phyloP scores from a whole-genome alignment of 2,888 invertebrate genomes.

The Dryobotodes eremita region DNA sequence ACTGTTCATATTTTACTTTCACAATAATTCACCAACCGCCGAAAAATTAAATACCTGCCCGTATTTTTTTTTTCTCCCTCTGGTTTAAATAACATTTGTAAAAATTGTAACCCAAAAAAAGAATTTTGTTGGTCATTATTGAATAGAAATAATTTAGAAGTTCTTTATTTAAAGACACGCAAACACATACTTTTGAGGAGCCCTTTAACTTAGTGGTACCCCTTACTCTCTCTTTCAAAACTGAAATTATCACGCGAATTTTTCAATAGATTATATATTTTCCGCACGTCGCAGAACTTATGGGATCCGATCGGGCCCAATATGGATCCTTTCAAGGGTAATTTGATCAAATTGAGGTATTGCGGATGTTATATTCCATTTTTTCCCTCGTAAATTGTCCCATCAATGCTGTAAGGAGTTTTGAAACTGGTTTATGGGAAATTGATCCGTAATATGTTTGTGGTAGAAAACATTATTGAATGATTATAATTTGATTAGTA shows the following conservation, averaged over 20 bases:
- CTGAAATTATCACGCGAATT: not conserved
- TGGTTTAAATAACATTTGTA: too few relatives aligned
- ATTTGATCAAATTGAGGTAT: constrained; percentile 56
- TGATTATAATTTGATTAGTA: constrained; percentile 28
- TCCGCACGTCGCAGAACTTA: constrained; percentile 27
- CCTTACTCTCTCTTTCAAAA: not conserved
- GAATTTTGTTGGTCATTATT: too few relatives aligned
- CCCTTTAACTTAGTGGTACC: too few relatives aligned
- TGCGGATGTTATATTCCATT: constrained; percentile 53
- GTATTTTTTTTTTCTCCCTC: too few relatives aligned
- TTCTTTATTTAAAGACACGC: not conserved
- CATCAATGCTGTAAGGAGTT: constrained; percentile 45
- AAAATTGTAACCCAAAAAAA: too few relatives aligned
- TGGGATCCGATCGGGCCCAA: constrained; percentile 17
- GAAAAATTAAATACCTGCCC: too few relatives aligned
- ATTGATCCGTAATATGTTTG: constrained; percentile 13
- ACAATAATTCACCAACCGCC: too few relatives aligned
- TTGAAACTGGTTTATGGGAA: constrained; percentile 23
- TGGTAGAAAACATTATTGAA: constrained; percentile 22
- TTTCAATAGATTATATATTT: constrained; percentile 16
- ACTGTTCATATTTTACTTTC: too few relatives aligned
- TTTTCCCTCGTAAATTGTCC: constrained; percentile 54
- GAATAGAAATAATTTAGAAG: too few relatives aligned
- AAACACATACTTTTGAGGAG: not conserved
- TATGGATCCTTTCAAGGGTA: constrained; percentile 22